Evolutionary conservation across 2,113 vertebrate genomes (phyloP).

Genomic region (Struthidea cinerea): DNA sequence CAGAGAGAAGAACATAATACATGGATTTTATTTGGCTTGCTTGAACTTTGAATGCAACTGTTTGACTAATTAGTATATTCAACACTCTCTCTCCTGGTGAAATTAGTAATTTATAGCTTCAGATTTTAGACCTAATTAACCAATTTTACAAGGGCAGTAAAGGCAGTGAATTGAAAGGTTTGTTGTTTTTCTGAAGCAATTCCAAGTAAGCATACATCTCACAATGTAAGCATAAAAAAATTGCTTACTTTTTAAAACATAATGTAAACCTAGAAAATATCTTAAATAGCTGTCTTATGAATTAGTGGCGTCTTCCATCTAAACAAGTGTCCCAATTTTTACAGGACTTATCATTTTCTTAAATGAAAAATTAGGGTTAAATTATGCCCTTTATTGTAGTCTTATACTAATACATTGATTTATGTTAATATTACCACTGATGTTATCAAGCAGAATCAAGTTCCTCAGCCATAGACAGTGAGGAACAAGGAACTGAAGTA

Average conservation of each 20-base stretch:
- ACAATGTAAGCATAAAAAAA: background rate
- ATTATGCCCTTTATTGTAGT: background rate
- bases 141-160: background rate
- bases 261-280: background rate
- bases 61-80: background rate
- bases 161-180: background rate
- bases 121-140: background rate
- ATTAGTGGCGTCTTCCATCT: background rate
- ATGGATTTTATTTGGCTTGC: background rate
- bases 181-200: background rate
- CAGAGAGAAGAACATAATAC: background rate
- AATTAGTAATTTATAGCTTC: conserved; percentile 5
- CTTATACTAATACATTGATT: background rate
- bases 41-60: background rate
- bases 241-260: background rate
- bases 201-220: background rate
- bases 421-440: background rate
- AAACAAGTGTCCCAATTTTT: background rate
- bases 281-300: background rate
- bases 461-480: background rate
- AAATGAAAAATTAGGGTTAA: background rate
- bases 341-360: background rate
- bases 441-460: background rate
- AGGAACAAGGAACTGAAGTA: background rate
- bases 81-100: background rate